These are phyloP conservation scores for Tiliacea aurago DNA, from an alignment of 2,888 invertebrate genomes.

Conservation along the genomic window DNA sequence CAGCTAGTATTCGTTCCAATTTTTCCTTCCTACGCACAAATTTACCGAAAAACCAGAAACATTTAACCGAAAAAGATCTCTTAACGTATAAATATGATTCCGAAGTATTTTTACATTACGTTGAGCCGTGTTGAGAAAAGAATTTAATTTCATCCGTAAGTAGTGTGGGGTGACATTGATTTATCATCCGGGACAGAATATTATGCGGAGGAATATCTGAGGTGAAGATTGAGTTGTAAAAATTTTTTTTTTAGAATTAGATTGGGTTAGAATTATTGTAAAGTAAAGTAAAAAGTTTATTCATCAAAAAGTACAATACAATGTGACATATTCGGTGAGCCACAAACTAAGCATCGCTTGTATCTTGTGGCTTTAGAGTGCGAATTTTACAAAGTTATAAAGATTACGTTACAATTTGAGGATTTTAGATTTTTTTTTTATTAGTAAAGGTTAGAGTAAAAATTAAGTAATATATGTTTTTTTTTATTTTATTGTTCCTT, in stretches of 20 bases:
- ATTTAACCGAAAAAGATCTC: slow-evolving; percentile 38
- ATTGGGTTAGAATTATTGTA: neutral
- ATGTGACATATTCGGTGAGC: no score
- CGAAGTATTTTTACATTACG: slow-evolving; percentile 55
- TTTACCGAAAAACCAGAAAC: slow-evolving; percentile 9
- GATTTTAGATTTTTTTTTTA: no score
- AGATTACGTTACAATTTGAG: no score
- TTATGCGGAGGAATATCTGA: slow-evolving; percentile 20
- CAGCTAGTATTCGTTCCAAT: neutral
- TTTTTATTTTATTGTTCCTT: neutral
- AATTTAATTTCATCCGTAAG: slow-evolving; percentile 56
- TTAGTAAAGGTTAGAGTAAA: no score
- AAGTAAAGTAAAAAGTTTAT: no score
- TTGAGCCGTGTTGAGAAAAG: slow-evolving; percentile 40
- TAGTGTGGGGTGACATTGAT: slow-evolving; percentile 54
- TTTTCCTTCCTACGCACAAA: neutral
- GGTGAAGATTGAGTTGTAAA: slow-evolving; percentile 14
- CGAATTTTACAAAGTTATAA: no score
- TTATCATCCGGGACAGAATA: slow-evolving; percentile 38
- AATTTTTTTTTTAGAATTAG: slow-evolving; percentile 9
- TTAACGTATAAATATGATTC: slow-evolving; percentile 51
- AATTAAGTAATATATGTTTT: no score
- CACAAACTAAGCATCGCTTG: no score
- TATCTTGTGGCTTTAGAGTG: no score
- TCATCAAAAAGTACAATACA: no score